Evolutionary conservation across 2,797 vertebrate species (phyloP).

Genomic region (Etheostoma nigrum): DNA sequence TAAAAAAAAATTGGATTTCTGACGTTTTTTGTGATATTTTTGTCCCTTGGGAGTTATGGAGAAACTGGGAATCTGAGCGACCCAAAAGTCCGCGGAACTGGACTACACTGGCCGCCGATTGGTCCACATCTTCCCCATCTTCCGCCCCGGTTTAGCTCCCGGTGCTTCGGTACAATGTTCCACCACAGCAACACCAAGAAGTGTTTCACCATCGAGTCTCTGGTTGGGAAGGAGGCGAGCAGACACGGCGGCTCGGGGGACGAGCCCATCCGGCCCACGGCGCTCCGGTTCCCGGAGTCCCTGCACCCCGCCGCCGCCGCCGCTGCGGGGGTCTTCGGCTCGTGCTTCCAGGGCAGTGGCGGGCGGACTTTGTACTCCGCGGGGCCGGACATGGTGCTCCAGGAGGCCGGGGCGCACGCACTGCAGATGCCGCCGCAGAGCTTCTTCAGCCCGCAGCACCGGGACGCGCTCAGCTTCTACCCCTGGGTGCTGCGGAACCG

Average conservation of each 20-base stretch:
- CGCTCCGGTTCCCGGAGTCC: constrained; percentile 84
- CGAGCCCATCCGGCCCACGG: constrained; percentile 87
- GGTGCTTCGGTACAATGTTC: constrained; percentile 75
- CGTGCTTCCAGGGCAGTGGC: constrained; percentile 82
- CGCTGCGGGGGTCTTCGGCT: constrained; percentile 78
- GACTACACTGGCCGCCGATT: constrained; percentile 36
- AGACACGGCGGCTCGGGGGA: constrained; percentile 66
- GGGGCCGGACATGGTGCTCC: constrained; percentile 83
- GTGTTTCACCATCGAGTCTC: constrained; percentile 88
- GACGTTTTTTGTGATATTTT: too few relatives aligned
- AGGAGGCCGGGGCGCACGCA: constrained; percentile 80
- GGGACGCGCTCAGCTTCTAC: constrained; percentile 86
- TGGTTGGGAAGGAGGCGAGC: constrained; percentile 84
- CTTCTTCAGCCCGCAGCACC: constrained; percentile 85
- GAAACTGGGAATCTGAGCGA: constrained; percentile 58
- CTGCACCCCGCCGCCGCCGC: constrained; percentile 71
- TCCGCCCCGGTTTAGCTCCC: constrained; percentile 8
- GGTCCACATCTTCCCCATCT: not conserved
- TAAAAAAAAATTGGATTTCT: too few relatives aligned
- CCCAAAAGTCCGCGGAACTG: constrained; percentile 26
- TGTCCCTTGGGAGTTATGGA: constrained; percentile 65
- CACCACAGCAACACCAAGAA: constrained; percentile 82
- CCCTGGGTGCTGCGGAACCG: constrained; percentile 87
- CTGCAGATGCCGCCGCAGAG: constrained; percentile 80
- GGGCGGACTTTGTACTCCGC: constrained; percentile 81